These are phyloP conservation scores for Geopemphigus sp. DNA, from an alignment of 1,140 invertebrate genomes.

Conservation along the genomic window DNA sequence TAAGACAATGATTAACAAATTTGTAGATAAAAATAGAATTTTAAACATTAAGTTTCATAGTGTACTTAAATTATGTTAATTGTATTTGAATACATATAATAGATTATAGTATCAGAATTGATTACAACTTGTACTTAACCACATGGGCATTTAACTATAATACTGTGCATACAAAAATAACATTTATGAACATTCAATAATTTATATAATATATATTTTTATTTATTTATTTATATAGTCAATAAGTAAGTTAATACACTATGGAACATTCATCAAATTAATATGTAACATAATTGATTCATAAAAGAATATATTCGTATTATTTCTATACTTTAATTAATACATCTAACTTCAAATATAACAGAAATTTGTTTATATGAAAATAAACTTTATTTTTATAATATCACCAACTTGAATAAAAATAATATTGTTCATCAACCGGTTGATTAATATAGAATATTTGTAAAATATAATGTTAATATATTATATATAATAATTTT, in stretches of 20 bases:
- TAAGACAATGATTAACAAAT: slow-evolving; percentile 5
- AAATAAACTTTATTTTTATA: background rate
- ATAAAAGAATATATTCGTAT: background rate
- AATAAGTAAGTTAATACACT: background rate
- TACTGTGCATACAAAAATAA: slow-evolving; percentile 35
- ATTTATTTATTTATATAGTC: slow-evolving; percentile 1
- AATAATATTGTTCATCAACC: background rate
- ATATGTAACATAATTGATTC: too few species aligned
- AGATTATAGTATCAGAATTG: slow-evolving; percentile 1
- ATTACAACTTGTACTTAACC: slow-evolving; percentile 12
- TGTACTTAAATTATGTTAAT: slow-evolving; percentile 5
- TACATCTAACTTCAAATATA: background rate
- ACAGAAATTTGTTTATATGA: background rate
- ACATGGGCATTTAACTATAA: background rate
- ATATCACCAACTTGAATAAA: background rate
- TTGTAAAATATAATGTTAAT: background rate
- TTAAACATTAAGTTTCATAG: slow-evolving; percentile 3
- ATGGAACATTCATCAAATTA: background rate
- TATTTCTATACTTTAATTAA: background rate
- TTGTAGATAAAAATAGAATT: slow-evolving; percentile 4
- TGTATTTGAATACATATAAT: slow-evolving; percentile 13
- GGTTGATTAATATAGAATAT: background rate
- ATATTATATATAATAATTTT: background rate
- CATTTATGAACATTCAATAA: slow-evolving; percentile 11
- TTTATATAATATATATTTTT: too few species aligned